Conservation (phyloP, 2,113 vertebrate species). For the Peromyscus leucopus region DNA sequence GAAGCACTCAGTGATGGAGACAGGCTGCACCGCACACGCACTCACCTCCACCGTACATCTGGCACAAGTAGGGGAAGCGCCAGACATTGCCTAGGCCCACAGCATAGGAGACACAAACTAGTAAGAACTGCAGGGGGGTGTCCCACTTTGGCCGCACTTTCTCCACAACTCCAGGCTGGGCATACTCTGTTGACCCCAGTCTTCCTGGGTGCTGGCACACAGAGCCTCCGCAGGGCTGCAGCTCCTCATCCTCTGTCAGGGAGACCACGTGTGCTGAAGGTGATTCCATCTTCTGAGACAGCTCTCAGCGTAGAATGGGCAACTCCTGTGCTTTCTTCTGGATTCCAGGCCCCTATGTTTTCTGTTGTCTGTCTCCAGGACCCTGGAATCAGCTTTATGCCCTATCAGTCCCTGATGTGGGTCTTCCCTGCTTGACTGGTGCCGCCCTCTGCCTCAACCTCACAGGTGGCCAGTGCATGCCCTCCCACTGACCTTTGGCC, state of each 20-base stretch:
- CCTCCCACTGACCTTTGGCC: neutral
- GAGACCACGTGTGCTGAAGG: neutral
- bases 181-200: neutral
- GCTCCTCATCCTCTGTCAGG: neutral
- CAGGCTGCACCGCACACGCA: neutral
- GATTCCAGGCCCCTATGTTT: neutral
- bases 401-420: too few relatives aligned
- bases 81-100: constrained; percentile 97
- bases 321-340: neutral
- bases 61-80: constrained; percentile 97
- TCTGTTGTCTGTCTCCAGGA: neutral
- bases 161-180: constrained; percentile 78
- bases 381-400: neutral
- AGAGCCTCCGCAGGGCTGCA: neutral
- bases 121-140: constrained; percentile 92
- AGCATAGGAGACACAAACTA: constrained; percentile 95
- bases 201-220: neutral
- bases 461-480: neutral
- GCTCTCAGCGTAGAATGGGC: neutral
- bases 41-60: constrained; percentile 98
- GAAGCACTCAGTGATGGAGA: too few relatives aligned
- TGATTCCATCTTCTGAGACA: neutral
- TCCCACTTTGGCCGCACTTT: constrained; percentile 91
- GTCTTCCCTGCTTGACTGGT: neutral
- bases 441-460: neutral